Conservation (phyloP, 2,113 vertebrate species). For the Cynopterus brachyotis region DNA sequence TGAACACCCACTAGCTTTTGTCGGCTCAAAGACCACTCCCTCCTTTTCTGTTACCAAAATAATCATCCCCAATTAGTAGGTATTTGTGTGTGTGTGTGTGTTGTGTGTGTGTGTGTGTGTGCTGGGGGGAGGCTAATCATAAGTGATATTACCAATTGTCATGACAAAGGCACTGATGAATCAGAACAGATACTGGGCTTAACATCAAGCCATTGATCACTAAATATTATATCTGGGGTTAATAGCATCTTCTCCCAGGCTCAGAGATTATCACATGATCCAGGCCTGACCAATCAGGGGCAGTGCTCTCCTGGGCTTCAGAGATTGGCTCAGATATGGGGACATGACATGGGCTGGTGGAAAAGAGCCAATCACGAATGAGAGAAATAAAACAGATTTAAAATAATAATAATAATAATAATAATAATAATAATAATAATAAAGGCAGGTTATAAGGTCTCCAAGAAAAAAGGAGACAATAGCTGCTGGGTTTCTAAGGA, state of each 20-base stretch:
- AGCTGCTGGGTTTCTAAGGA: neutral
- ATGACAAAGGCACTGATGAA: neutral
- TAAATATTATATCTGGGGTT: neutral
- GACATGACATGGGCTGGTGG: neutral
- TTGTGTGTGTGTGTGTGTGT: neutral
- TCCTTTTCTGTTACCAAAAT: neutral
- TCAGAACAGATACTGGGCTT: neutral
- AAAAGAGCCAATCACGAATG: neutral
- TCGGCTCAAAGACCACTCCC: neutral
- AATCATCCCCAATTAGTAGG: neutral
- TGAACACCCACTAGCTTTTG: neutral
- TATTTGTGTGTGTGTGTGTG: neutral
- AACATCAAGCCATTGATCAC: neutral
- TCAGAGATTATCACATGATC: neutral
- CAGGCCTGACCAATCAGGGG: neutral
- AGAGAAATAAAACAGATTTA: neutral
- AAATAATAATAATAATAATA: too few species aligned
- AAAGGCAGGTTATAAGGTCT: neutral
- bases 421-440: too few species aligned
- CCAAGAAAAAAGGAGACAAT: neutral
- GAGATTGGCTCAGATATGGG: fast-evolving
- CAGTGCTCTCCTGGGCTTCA: neutral
- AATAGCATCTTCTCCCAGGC: neutral
- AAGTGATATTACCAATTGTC: neutral
- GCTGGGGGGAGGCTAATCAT: neutral